Evolutionary conservation across 92 coral and sea anemone species (phyloP).

Genomic region (Actinernus sp.): DNA sequence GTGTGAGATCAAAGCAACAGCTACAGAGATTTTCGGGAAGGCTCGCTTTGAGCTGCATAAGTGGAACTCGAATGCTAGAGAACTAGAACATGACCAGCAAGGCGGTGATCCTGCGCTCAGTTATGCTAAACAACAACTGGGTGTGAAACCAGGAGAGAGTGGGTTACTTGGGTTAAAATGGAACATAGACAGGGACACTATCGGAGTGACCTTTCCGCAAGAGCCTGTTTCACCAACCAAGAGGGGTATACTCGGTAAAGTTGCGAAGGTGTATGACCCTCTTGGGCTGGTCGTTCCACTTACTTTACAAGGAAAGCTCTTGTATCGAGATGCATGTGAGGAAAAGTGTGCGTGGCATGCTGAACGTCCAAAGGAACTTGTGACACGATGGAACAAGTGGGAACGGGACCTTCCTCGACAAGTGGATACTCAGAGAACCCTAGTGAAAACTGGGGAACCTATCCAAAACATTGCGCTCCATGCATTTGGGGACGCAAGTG

Average conservation of each 20-base stretch:
- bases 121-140: slow-evolving; percentile 56
- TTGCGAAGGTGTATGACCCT: slow-evolving; percentile 50
- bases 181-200: slow-evolving; percentile 27
- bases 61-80: slow-evolving; percentile 35
- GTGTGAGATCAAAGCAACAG: slow-evolving; percentile 11
- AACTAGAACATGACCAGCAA: not conserved
- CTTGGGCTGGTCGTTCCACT: slow-evolving; percentile 54
- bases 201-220: slow-evolving; percentile 20
- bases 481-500: slow-evolving; percentile 54
- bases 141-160: slow-evolving; percentile 3
- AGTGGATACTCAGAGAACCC: slow-evolving; percentile 11
- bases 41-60: slow-evolving; percentile 26
- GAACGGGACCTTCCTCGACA: not conserved
- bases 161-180: slow-evolving; percentile 33
- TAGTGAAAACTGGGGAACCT: slow-evolving; percentile 8
- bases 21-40: slow-evolving; percentile 16
- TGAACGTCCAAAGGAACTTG: slow-evolving; percentile 16
- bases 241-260: slow-evolving; percentile 55
- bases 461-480: slow-evolving; percentile 19
- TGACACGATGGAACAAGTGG: slow-evolving; percentile 20
- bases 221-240: slow-evolving; percentile 37
- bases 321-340: slow-evolving; percentile 51
- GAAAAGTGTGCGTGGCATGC: slow-evolving; percentile 55
- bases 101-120: slow-evolving; percentile 13
- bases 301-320: slow-evolving; percentile 28